Conservation (phyloP, 2,113 vertebrate genomes). For the Apus apus region DNA sequence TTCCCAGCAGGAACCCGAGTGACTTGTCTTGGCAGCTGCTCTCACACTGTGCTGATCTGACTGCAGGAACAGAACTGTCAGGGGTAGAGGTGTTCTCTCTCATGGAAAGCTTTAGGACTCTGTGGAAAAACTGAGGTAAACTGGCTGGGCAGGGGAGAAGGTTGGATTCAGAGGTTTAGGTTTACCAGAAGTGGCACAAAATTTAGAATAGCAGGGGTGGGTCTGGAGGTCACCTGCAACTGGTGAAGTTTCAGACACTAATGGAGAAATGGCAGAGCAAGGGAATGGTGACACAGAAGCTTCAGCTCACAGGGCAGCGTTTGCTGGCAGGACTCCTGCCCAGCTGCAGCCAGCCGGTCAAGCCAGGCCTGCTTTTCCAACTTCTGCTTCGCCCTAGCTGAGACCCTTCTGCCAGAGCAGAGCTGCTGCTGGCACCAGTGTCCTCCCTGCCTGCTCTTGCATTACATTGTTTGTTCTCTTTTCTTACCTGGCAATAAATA, state of each 20-base stretch:
- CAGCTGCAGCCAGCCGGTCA: neutral
- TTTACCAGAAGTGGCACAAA: neutral
- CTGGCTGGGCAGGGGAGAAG: neutral
- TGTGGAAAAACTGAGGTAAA: neutral
- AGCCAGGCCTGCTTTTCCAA: neutral
- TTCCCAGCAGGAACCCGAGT: neutral
- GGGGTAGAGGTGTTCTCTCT: neutral
- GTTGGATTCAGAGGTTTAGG: neutral
- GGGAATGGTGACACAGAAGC: neutral
- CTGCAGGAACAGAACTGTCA: neutral
- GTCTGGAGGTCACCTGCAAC: neutral
- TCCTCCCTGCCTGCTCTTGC: neutral
- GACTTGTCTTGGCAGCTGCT: neutral
- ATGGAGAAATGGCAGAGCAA: rapidly evolving
- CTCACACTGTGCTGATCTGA: neutral
- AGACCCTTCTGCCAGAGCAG: neutral
- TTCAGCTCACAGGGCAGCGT: neutral
- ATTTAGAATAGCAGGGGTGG: neutral
- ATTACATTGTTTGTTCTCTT: neutral
- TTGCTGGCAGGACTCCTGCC: neutral
- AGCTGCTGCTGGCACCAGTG: neutral
- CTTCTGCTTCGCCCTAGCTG: neutral
- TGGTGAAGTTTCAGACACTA: neutral
- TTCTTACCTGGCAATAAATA: neutral
- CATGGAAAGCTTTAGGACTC: neutral